Percentiles rank a stretch among this genome's conserved stretches.
Evolutionary conservation across 2,797 vertebrate species (phyloP).

Genomic region (Choloepus didactylus): DNA sequence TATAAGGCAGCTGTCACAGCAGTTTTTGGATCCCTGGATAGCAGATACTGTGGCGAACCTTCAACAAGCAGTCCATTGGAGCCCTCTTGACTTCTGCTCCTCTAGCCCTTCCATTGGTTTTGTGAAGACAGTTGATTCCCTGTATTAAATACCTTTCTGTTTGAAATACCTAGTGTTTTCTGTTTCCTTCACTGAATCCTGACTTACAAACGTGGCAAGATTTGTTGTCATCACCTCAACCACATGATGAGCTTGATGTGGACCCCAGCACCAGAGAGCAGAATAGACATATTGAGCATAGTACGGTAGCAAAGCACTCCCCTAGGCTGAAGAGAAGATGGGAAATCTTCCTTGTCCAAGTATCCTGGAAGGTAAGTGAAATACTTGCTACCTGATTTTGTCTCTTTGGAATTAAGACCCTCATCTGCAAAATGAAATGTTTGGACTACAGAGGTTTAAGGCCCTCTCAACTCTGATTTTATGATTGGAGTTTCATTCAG

Average conservation of each 20-base stretch:
- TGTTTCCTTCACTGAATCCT: background rate
- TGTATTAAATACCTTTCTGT: background rate
- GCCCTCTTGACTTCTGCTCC: background rate
- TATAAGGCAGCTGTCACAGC: background rate
- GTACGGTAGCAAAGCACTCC: background rate
- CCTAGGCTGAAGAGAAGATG: background rate
- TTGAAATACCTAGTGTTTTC: background rate
- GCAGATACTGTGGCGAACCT: background rate
- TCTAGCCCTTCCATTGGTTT: background rate
- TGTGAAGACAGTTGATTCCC: background rate
- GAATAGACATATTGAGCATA: background rate
- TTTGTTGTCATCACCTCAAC: background rate
- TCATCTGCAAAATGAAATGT: background rate
- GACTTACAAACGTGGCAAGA: background rate
- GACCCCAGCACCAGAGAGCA: background rate
- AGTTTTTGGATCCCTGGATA: background rate
- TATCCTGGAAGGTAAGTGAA: background rate
- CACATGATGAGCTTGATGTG: background rate
- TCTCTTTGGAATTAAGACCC: background rate
- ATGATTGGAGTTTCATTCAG: background rate
- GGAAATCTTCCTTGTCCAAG: background rate
- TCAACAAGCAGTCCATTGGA: background rate
- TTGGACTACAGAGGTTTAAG: background rate
- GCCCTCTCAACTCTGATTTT: background rate
- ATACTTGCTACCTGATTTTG: background rate